Base-by-base conservation (phyloP, 2,888 invertebrate species). In the Drosophila diplacantha region DNA sequence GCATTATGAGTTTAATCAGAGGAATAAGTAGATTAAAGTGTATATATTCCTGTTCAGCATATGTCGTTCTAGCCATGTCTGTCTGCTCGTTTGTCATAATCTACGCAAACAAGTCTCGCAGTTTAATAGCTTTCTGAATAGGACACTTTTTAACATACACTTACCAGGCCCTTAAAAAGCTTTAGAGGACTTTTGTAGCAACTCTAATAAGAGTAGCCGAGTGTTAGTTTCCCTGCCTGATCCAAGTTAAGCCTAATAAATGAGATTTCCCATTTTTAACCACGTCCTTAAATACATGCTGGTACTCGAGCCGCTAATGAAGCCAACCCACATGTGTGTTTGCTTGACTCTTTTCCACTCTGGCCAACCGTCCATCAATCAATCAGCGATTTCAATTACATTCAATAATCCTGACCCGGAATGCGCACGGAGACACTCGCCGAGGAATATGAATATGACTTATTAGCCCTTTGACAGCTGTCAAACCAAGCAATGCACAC, bases 381-480 rank as follows among this genome's bases (percentile, higher is more conserved):
- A 74, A 75, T 73, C 75, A 64, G 29, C n/a, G 35, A 35, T 18
- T 69, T 55, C 61, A 77, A 75, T 75, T 75, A 69, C 61, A 63
- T 34, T 57, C 69, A 71, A 66, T 78, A 78, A 75, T 78, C 81
- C 78, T 67, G 59, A 49, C 59, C 46, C 16, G 38, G 31, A 16
- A 50, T 69, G 73, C 73, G 53, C 58, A 12, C 55, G 71, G 62
- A 62, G 50, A 50, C 39, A 55, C 54, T 12, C 26, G 62, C 72
- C 66, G 29, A 2, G 29, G 44, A 72, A 76, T 51, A 75, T 75
- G 62, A 65, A 66, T 66, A 74, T 83, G 81, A 85, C 77, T 84
- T 81, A 84, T 84, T 85, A 77, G 79, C 75, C 76, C 71, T 76
- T 73, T 85, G 85, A 84, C 85, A 85, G 79, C 83, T 85, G 85